Evolutionary conservation across 2,113 vertebrate species (phyloP).

Genomic region (Eclectus roratus): DNA sequence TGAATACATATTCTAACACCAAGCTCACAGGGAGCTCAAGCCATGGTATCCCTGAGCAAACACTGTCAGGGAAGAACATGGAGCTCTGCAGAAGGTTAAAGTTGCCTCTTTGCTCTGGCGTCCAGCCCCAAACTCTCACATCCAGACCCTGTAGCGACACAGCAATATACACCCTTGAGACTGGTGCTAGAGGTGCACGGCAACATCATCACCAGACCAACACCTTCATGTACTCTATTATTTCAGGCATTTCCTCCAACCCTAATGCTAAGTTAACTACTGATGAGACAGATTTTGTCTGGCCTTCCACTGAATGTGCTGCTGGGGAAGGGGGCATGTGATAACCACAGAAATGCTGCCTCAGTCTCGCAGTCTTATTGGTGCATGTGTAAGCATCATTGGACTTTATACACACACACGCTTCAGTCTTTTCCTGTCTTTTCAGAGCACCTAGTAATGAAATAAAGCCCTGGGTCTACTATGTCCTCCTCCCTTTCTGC

Average conservation of each 20-base stretch:
- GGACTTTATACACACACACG: rapidly evolving
- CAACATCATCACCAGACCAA: neutral
- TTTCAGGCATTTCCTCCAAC: neutral
- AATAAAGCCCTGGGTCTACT: neutral
- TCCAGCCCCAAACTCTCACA: neutral
- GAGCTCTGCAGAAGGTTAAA: neutral
- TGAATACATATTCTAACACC: neutral
- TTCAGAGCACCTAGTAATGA: neutral
- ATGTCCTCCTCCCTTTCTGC: neutral
- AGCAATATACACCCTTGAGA: neutral
- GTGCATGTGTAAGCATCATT: neutral
- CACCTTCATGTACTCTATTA: neutral
- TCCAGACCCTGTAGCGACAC: neutral
- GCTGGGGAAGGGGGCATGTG: neutral
- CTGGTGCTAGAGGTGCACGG: neutral
- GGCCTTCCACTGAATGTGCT: neutral
- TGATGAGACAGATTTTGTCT: neutral
- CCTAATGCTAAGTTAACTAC: neutral
- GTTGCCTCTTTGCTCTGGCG: neutral
- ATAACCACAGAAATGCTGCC: neutral
- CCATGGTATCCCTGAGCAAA: neutral
- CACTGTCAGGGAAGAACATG: neutral
- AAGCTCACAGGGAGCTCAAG: neutral
- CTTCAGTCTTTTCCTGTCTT: neutral
- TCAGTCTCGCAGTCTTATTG: rapidly evolving